These are phyloP conservation scores for Plecotus auritus DNA, from an alignment of 2,113 vertebrate genomes.

Conservation along the genomic window DNA sequence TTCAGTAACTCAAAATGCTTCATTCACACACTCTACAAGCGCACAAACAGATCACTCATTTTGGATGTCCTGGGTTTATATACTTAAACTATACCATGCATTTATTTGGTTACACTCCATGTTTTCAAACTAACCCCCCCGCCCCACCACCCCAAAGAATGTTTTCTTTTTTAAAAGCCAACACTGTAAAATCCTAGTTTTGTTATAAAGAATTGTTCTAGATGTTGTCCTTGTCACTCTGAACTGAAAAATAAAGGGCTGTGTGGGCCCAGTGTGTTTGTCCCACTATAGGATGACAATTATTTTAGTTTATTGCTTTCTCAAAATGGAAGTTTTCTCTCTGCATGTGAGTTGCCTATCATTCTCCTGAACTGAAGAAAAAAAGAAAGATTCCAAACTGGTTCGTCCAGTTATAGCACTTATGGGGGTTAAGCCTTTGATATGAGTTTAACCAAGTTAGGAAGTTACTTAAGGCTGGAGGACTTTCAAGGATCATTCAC, in stretches of 20 bases:
- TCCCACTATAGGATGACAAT: no score
- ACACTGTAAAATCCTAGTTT: background rate
- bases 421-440: constrained; percentile 38
- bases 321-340: background rate
- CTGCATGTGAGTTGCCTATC: background rate
- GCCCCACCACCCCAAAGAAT: background rate
- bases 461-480: constrained; percentile 51
- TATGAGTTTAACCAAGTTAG: constrained; percentile 39
- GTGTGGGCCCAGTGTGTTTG: background rate
- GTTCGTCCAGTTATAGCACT: constrained; percentile 45
- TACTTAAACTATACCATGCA: background rate
- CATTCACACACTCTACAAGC: background rate
- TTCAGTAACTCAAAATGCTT: background rate
- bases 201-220: background rate
- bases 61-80: background rate
- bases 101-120: background rate
- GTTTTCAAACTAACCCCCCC: background rate
- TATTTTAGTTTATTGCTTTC: background rate
- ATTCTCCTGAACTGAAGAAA: background rate
- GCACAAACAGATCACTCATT: background rate
- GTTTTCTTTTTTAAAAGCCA: background rate
- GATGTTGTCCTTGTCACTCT: background rate
- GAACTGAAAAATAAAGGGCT: background rate
- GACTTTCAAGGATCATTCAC: constrained; percentile 37
- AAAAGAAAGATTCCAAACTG: constrained; percentile 43